Evolutionary conservation across 53 echinoderm and acorn worm species (phyloP), one percentile per base, ranked within the genome.

Genomic region (Holothuria leucospilota): DNA sequence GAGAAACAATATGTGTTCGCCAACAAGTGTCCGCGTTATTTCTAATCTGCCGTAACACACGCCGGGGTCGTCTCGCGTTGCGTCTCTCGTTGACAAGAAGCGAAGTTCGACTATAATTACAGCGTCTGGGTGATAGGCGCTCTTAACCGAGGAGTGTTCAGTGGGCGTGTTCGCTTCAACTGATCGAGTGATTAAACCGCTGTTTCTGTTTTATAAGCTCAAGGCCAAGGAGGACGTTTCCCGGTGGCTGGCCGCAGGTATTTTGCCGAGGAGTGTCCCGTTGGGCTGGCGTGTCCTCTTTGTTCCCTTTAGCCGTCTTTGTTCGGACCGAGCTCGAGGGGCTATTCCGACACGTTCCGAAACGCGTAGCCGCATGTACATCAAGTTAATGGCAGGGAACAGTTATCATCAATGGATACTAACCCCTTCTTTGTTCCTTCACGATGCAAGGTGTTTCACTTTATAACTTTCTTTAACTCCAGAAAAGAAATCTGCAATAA

Each of bases 171-270:
- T 75, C 52, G 51, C 13, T 52, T 26, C 51, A 2, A 51, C 51
- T 75, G 75, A 75, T 51, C 41, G 75, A 75, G 75, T 52, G 51
- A 75, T 49, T 75, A 51, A 26, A 49, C 75, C 75, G 75, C 51
- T 75, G 75, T 75, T 75, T 42, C 13, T 75, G 52, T 75, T 49
- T 75, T 75, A 75, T 75, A 75, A 15, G 51, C 75, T 75, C 75
- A 75, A 75, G 75, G 75, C 75, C 52, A 49, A 75, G 75, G 10
- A 52, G 51, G 52, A 51, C 52, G 75, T 75, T 75, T 75, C 49
- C 52, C 75, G 51, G 75, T 75, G 75, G 75, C 74, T 70, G 75
- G 75, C 75, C 75, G 52, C 75, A 75, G 75, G 75, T 75, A 75
- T 75, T 75, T 75, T 21, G 52, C 75, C 75, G 49, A 75, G 49